A percentile compares a stretch with the other conserved stretches of the same genome.
Evolutionary conservation across 2,113 vertebrate genomes (phyloP).

Genomic region (Antechinus stuartii): DNA sequence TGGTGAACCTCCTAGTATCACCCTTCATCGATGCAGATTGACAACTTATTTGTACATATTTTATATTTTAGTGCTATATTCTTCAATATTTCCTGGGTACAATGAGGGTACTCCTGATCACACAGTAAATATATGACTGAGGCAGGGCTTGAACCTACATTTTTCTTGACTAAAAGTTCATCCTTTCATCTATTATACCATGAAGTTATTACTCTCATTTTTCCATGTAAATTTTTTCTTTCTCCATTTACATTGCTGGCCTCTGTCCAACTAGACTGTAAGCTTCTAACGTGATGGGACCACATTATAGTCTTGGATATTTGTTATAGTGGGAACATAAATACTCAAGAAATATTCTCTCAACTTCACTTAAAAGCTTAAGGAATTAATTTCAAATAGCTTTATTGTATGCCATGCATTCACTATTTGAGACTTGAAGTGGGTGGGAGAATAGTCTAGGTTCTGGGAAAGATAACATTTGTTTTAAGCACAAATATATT

Average conservation of each 20-base stretch:
- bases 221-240: not conserved
- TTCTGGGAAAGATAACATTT: conserved; percentile 26
- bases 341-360: not conserved
- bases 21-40: not conserved
- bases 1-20: not conserved
- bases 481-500: conserved; percentile 36
- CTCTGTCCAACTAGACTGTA: not conserved
- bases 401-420: not conserved
- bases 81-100: not conserved
- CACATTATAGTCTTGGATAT: not conserved
- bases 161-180: not conserved
- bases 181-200: not conserved
- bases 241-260: not conserved
- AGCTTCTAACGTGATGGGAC: too few relatives aligned
- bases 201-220: not conserved
- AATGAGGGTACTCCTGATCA: not conserved
- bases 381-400: not conserved
- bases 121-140: not conserved
- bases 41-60: not conserved
- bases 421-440: not conserved
- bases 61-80: not conserved
- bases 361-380: not conserved
- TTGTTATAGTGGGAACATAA: not conserved
- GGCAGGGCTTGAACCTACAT: not conserved
- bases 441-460: not conserved